These are phyloP conservation scores for Cydia amplana DNA, from an alignment of 1,140 invertebrate genomes.

Conservation along the genomic window DNA sequence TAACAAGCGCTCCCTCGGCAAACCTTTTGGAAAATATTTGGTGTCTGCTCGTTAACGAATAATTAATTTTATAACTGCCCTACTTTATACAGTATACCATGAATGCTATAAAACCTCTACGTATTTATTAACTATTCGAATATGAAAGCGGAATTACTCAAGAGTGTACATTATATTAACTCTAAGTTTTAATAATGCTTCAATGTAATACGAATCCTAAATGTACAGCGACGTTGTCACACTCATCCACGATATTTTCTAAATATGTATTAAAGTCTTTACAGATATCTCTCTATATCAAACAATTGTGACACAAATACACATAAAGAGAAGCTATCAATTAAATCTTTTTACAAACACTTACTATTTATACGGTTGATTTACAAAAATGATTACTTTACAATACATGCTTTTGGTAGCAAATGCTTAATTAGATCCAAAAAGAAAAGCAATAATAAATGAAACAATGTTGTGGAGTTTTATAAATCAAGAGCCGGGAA, in stretches of 20 bases:
- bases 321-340: slow-evolving; percentile 31
- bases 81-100: slow-evolving; percentile 29
- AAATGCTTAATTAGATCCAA: neutral
- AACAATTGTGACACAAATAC: slow-evolving; percentile 28
- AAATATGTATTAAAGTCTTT: slow-evolving; percentile 32
- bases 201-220: slow-evolving; percentile 27
- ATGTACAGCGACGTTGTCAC: slow-evolving; percentile 29
- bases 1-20: neutral
- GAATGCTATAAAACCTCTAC: slow-evolving; percentile 29
- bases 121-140: slow-evolving; percentile 28
- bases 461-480: neutral
- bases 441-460: neutral
- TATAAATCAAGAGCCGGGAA: neutral
- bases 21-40: neutral
- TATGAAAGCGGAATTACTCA: slow-evolving; percentile 31
- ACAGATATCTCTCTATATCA: slow-evolving; percentile 28
- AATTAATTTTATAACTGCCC: neutral
- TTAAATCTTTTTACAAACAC: slow-evolving; percentile 31
- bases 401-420: slow-evolving; percentile 16
- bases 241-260: slow-evolving; percentile 32
- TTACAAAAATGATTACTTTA: slow-evolving; percentile 30
- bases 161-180: slow-evolving; percentile 25
- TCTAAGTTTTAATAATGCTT: slow-evolving; percentile 27
- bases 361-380: slow-evolving; percentile 19
- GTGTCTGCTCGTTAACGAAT: slow-evolving; percentile 1